Conservation (phyloP, 1,140 invertebrate genomes). For the Callitettix versicolor region DNA sequence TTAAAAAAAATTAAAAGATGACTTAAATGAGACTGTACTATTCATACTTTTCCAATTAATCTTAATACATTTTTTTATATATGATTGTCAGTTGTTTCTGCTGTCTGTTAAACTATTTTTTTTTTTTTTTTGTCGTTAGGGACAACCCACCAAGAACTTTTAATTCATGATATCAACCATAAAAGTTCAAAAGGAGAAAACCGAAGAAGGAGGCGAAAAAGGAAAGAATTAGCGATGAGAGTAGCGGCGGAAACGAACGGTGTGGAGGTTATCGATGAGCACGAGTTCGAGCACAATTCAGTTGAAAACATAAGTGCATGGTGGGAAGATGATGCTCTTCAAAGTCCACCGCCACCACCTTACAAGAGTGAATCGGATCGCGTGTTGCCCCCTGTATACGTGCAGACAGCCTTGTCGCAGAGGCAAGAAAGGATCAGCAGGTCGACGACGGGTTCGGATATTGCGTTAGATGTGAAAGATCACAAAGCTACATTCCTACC, state of each 20-base stretch:
- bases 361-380: not conserved
- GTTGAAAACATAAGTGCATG: conserved; percentile 9
- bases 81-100: too few species aligned
- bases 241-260: conserved; percentile 30
- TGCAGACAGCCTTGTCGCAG: conserved; percentile 35
- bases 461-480: conserved; percentile 11
- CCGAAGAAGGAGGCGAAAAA: conserved; percentile 31
- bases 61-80: too few species aligned
- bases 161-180: conserved; percentile 33
- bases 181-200: conserved; percentile 18
- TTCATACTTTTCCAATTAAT: too few species aligned
- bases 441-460: conserved; percentile 18
- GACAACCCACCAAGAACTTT: conserved; percentile 35
- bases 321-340: conserved; percentile 1
- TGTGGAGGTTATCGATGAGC: not conserved
- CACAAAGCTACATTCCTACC: conserved; percentile 24
- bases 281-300: conserved; percentile 33
- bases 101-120: too few species aligned
- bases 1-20: too few species aligned
- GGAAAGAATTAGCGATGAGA: conserved; percentile 32
- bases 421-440: conserved; percentile 40
- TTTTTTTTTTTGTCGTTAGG: conserved; percentile 17
- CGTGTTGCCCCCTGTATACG: conserved; percentile 22
- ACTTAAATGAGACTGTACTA: too few species aligned
- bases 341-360: not conserved